Evolutionary conservation across 2,888 invertebrate genomes (phyloP), one percentile per base, ranked within the genome.

Genomic region (Dryobotodes eremita): DNA sequence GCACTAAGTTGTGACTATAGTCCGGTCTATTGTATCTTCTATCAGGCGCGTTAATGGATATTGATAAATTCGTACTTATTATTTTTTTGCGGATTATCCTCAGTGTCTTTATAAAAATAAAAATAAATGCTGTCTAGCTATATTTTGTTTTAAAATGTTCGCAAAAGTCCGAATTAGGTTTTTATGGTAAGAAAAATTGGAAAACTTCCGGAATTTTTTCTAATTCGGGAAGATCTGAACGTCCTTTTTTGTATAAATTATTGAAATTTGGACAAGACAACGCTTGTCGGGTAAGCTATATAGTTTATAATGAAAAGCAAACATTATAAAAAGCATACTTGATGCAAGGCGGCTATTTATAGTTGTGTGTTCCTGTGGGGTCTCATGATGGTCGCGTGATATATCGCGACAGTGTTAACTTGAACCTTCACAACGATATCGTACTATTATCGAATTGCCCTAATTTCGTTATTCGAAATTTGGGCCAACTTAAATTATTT

Each of bases 391-490:
- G 61, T 57, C 48, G 53, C 23, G 8, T 55, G 53, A 20, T 26
- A 15, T 50, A 64, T 53, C 69, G 55, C n/a, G 42, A 62, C 74
- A 76, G 17, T 42, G 48, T 84, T 82, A 87, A 88, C 77, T 85
- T 87, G 82, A 90, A 90, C 85, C 87, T 90, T 89, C 84, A 79
- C 70, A 85, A 80, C 79, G 86, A 86, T 82, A 85, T 71, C 62
- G 72, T 80, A 85, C 79, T 89, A 81, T 91, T 92, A 92, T 91
- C 92, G 64, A 83, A 77, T 81, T 91, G 93, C 77, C 89, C 91
- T 90, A 92, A 92, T 94, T 95, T 83, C 81, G 83, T 82, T 88
- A 77, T 83, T 83, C 70, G 81, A 87, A 93, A 92, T 88, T 93
- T 91, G 86, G 92, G 90, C 80, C 91, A 91, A 86, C 84, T 88